These are phyloP conservation scores for Drosophila malerkotliana DNA, from an alignment of 1,140 invertebrate genomes.

Conservation along the genomic window DNA sequence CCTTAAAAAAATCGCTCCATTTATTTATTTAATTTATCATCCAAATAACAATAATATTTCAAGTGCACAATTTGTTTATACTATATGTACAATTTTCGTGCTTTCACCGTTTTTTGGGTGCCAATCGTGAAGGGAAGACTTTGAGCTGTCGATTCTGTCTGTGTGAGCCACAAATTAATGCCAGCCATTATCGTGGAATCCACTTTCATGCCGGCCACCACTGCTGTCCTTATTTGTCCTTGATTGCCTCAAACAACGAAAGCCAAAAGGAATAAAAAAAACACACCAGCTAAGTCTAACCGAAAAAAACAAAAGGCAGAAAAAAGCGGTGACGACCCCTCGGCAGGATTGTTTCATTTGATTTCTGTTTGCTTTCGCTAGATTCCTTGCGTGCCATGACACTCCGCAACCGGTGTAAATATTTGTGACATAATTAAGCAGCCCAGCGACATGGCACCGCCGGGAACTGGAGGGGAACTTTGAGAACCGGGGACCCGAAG, in stretches of 20 bases:
- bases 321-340: slow-evolving; percentile 1
- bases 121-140: slow-evolving; percentile 9
- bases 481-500: neutral
- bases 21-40: too few relatives aligned
- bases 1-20: neutral
- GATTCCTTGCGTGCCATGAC: slow-evolving; percentile 72
- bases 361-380: slow-evolving; percentile 66
- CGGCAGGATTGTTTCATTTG: slow-evolving; percentile 55
- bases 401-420: slow-evolving; percentile 74
- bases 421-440: slow-evolving; percentile 82
- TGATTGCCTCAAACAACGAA: slow-evolving; percentile 51
- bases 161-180: slow-evolving; percentile 69
- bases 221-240: slow-evolving; percentile 67
- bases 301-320: slow-evolving; percentile 2
- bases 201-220: slow-evolving; percentile 51
- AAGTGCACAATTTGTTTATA: slow-evolving; percentile 6
- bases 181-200: slow-evolving; percentile 69
- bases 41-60: neutral
- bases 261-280: slow-evolving; percentile 15
- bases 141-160: slow-evolving; percentile 36
- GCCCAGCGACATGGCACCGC: slow-evolving; percentile 48
- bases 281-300: slow-evolving; percentile 6
- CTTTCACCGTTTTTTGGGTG: slow-evolving; percentile 12
- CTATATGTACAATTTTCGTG: neutral
- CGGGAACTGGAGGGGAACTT: slow-evolving; percentile 18